Evolutionary conservation across 2,888 invertebrate genomes (phyloP), one percentile per base, ranked within the genome.

Genomic region (Acanthosepion pharaonis): DNA sequence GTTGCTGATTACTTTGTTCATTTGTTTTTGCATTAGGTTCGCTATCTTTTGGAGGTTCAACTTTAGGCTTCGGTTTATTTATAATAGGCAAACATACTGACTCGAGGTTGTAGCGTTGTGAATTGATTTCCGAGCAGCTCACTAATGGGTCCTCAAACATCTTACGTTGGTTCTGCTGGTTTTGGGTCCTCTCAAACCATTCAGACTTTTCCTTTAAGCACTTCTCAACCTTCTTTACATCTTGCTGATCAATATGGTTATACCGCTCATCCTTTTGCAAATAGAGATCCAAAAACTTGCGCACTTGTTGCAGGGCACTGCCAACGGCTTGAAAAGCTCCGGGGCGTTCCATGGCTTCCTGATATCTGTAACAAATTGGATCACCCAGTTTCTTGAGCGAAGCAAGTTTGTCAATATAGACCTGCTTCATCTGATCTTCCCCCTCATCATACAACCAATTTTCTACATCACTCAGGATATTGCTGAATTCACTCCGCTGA

Each of bases 361-460:
- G 97, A 96, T 98, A 98, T 93, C 99, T 98, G 95, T 98, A 98
- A 96, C 98, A 98, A 95, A 99, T 98, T 0, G 99, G 99, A 97
- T 99, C 99, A 23, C 99, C 99, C 97, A 98, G 98, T 95, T 98
- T 98, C 98, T 98, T 98, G 28, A 98, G 97, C 42, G 97, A 97
- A 55, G 97, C 97, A 49, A 98, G 97, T 96, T 98, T 98, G 93
- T 98, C 98, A 42, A 98, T 97, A 96, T 98, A 98, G 78, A 98
- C 98, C 96, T 98, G 98, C 97, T 98, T 98, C 96, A 98, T 98
- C 97, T 99, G 99, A 97, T 99, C 99, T 97, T 99, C 99, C 8
- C 99, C 99, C 95, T 98, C 98, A 96, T 99, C 99, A 97, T 99
- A 99, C 42, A 99, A 98, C 99, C 99, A 99, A 97, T 98, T 98